Evolutionary conservation across 2,888 invertebrate genomes (phyloP).

Genomic region (Xestia sexstrigata): DNA sequence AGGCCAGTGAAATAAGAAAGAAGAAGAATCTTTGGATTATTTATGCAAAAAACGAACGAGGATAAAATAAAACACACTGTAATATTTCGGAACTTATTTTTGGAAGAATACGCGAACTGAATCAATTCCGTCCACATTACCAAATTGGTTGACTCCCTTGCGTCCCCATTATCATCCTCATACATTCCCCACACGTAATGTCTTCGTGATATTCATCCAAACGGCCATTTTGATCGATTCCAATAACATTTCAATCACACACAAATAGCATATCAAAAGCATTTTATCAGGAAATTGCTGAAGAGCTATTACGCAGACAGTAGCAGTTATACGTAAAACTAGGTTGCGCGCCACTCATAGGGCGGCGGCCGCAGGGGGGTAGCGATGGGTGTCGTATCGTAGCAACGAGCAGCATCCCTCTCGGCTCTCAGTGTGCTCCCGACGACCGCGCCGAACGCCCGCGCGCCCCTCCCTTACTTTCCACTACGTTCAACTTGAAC

Average conservation of each 20-base stretch:
- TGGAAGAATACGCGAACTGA: conserved; percentile 1
- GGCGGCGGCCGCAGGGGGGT: conserved; percentile 85
- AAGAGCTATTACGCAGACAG: conserved; percentile 88
- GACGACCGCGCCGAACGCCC: conserved; percentile 77
- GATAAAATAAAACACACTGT: background rate
- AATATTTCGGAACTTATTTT: background rate
- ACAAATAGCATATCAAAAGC: conserved; percentile 80
- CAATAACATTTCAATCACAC: conserved; percentile 70
- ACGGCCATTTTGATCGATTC: conserved; percentile 51
- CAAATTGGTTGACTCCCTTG: conserved; percentile 28
- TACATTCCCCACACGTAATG: conserved; percentile 38
- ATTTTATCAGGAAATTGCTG: conserved; percentile 88
- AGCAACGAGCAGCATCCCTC: conserved; percentile 90
- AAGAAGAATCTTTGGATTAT: too few relatives aligned
- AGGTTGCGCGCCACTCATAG: conserved; percentile 86
- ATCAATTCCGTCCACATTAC: conserved; percentile 28
- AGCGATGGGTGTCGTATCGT: conserved; percentile 85
- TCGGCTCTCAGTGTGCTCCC: conserved; percentile 87
- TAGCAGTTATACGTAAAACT: conserved; percentile 87
- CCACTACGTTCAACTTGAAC: conserved; percentile 62
- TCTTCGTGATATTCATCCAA: conserved; percentile 36
- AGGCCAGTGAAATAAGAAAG: too few relatives aligned
- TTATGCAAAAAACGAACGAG: background rate
- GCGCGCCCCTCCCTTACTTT: conserved; percentile 67
- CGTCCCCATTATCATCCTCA: conserved; percentile 29